A percentile compares a stretch with the other conserved stretches of the same genome.
These are phyloP conservation scores for Microchrysa polita DNA, from an alignment of 2,888 invertebrate genomes.

Conservation along the genomic window DNA sequence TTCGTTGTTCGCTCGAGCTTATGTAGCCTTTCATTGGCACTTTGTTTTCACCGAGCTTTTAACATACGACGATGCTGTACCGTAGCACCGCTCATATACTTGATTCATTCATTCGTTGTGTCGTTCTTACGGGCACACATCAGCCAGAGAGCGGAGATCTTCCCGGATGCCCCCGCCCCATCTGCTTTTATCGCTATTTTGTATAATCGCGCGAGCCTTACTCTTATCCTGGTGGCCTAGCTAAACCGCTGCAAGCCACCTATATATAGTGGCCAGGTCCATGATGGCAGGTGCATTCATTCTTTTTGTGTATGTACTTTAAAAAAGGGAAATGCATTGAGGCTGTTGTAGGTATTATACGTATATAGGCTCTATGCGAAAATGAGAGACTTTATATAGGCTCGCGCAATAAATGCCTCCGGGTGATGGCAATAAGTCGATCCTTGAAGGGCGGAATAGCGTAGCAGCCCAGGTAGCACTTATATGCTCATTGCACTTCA, in stretches of 20 bases:
- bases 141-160: no score
- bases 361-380: no score
- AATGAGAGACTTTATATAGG: slow-evolving; percentile 35
- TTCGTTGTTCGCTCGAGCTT: slow-evolving; percentile 47
- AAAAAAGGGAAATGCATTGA: slow-evolving; percentile 40
- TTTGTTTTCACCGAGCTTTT: slow-evolving; percentile 46
- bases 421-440: slow-evolving; percentile 41
- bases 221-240: slow-evolving; percentile 22
- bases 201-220: slow-evolving; percentile 18
- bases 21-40: slow-evolving; percentile 49
- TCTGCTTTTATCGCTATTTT: slow-evolving; percentile 19
- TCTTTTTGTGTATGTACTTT: slow-evolving; percentile 32
- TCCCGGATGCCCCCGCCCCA: background rate
- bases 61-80: slow-evolving; percentile 43
- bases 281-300: slow-evolving; percentile 25
- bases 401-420: slow-evolving; percentile 29
- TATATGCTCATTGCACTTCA: slow-evolving; percentile 43
- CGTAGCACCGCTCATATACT: slow-evolving; percentile 19
- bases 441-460: slow-evolving; percentile 43
- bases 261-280: background rate
- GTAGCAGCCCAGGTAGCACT: slow-evolving; percentile 41
- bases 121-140: slow-evolving; percentile 25
- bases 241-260: slow-evolving; percentile 16
- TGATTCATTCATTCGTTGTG: slow-evolving; percentile 40
- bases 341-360: no score